Base-by-base conservation (phyloP, 2,888 invertebrate genomes). In the Apantesis nais region DNA sequence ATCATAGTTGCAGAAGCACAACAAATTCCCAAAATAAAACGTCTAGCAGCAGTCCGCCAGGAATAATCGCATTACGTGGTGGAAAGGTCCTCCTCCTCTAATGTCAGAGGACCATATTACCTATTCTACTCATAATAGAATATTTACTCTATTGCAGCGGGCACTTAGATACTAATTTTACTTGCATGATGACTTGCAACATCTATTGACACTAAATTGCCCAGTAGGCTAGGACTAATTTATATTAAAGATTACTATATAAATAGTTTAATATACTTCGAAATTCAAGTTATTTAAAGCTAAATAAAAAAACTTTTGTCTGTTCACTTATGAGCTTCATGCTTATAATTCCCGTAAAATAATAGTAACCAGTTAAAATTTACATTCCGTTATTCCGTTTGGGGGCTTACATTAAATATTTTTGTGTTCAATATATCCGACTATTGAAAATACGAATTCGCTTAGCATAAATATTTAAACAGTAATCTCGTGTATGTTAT, bases 401-500 rank as follows among this genome's bases (percentile, higher is more conserved):
- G 4, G 25, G 25, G 1, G 25, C 41, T 62, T 63, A 41, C 62
- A 9, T 41, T 19, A 29, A n/a, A 19, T 52, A 41, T 41, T 55
- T 71, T 37, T 63, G 22, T 60, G n/a, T 69, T 9, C 19, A n/a
- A 62, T 66, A 62, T 31, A 71, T 62, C 71, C 48, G 39, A 44
- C 62, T 48, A 63, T 72, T 66, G 48, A 29, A 71, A 67, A 68
- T 41, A 25, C 68, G 72, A 68, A 58, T 63, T 63, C 58, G 60
- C 25, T 64, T 52, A 37, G 58, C 63, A 67, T 69, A 61, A 74
- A 81, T 78, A 72, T 71, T 79, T 73, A 70, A 79, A 73, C 64
- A 70, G 61, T 73, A 72, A 74, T 81, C 68, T 76, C 66, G 64
- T 74, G 67, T 68, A 71, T 61, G 70, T 74, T 73, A 74, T 70